phyloP scores from a whole-genome alignment of 2,797 vertebrate genomes.

The Amblyraja radiata region DNA sequence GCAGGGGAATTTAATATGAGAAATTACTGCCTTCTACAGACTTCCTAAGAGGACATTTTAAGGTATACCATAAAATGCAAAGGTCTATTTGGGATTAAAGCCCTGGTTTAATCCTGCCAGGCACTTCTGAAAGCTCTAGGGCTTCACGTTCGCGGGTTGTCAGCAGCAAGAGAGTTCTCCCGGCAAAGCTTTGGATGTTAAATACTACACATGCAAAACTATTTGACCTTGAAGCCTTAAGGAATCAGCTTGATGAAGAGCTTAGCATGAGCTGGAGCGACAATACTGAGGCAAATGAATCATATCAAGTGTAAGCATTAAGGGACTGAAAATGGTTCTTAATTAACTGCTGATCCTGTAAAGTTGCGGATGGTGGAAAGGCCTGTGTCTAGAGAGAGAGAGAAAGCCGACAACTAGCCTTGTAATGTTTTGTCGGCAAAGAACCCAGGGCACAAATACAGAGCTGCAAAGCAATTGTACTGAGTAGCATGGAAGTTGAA shows the following conservation, averaged over 20 bases:
- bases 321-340: conserved; percentile 62
- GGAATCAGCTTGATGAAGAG: conserved; percentile 60
- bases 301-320: conserved; percentile 70
- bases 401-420: conserved; percentile 46
- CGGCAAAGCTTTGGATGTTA: conserved; percentile 49
- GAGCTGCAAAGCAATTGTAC: background rate
- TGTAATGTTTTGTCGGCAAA: background rate
- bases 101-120: conserved; percentile 67
- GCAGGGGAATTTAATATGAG: background rate
- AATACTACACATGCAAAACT: conserved; percentile 53
- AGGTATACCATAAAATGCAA: conserved; percentile 53
- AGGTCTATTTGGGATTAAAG: conserved; percentile 62
- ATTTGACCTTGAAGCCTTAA: conserved; percentile 63
- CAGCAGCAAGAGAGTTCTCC: conserved; percentile 50
- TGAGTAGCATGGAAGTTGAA: background rate
- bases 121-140: conserved; percentile 57
- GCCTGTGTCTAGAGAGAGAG: conserved; percentile 52
- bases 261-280: conserved; percentile 67
- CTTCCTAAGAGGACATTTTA: conserved; percentile 47
- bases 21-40: background rate
- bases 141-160: conserved; percentile 47
- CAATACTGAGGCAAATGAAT: conserved; percentile 71
- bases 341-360: conserved; percentile 75
- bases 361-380: conserved; percentile 57
- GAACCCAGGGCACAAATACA: background rate